Evolutionary conservation across 2,888 invertebrate species (phyloP), one percentile per base, ranked within the genome.

Genomic region (Cataglyphis albicans): DNA sequence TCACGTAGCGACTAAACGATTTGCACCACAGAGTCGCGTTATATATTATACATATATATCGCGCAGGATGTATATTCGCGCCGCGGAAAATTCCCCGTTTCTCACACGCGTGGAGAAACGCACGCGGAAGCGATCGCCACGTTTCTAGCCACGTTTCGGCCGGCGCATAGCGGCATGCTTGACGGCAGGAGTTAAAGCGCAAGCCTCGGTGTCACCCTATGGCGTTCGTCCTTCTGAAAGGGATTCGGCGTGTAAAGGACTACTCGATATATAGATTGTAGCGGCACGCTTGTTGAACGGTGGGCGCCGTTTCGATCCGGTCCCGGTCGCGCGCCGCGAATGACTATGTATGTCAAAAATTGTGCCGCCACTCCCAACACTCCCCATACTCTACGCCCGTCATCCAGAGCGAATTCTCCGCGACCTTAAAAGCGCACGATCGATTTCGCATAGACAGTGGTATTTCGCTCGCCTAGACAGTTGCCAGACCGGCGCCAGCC

Each of bases 1-100:
- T 94, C 94, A 93, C 93, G 92, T 93, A 92, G 92, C 91, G 92
- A 92, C 92, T 89, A 88, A 86, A 84, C 89, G 90, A 35, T 82
- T 73, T 68, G 80, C 41, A 78, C 73, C 25, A 52, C n/a, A 52
- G 52, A 29, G 64, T 89, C 89, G 48, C 44, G 80, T 83, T 87
- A 86, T 88, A 88, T 76, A 35, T 80, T 70, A 63, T 61, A 52
- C 15, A 48, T 44, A 44, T 52, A 52, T 52, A n/a, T 52, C 52
- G 52, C 72, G 84, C 86, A 35, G 86, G 89, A 88, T 88, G 86
- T 90, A 89, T 89, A 90, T 85, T 78, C 87, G 84, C 83, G 57
- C 18, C 67, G 82, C 72, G 52, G 81, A 65, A 21, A 59, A 70
- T 41, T 29, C 41, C 57, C 76, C 25, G 29, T 70, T 68, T 41